Base-by-base conservation (phyloP, 2,113 vertebrate species). In the Acrocephalus arundinaceus region DNA sequence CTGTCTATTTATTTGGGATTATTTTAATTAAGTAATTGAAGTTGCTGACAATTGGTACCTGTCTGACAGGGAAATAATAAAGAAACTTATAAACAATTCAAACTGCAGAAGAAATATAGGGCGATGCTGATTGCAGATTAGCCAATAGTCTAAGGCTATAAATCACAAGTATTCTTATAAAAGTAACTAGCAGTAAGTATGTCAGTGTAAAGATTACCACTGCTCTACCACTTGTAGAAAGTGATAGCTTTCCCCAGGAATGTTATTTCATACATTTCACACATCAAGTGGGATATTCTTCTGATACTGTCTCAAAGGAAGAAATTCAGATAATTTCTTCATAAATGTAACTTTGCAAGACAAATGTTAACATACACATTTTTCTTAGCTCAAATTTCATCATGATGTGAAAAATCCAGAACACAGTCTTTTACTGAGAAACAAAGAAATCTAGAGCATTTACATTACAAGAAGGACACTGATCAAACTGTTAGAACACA, bases 341-440 rank as follows among this genome's bases (percentile, higher is more conserved):
- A 46, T 41, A 89, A 87, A 63, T 25, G 37, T 2, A 63, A 54
- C 9, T 72, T 85, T 66, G 37, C 33, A 81, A 77, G n/a, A 66
- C 10, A 86, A 59, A 61, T 25, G 16, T 43, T 17, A 10, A 49
- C 2, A 3, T 33, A 43, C 13, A 7, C 27, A 59, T 55, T 84
- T 61, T 73, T 10, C n/a, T 71, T 61, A 84, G 43, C 63, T 86
- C 33, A 43, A 48, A 65, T 83, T 48, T 71, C 33, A 27, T 18
- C 6, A 65, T 9, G 30, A 55, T 0, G 0, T 25, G 6, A 28
- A 80, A n/a, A 85, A 74, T 21, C 37, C 31, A 83, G 41, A 57
- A 49, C 11, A 57, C 2, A 0, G 16, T 39, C n/a, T 76, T 83
- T 48, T 61, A 66, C 1, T 23, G 13, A 80, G 25, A 80, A 92